phyloP scores from a whole-genome alignment of 1,140 invertebrate species.

The Caenorhabditis tropicalis region DNA sequence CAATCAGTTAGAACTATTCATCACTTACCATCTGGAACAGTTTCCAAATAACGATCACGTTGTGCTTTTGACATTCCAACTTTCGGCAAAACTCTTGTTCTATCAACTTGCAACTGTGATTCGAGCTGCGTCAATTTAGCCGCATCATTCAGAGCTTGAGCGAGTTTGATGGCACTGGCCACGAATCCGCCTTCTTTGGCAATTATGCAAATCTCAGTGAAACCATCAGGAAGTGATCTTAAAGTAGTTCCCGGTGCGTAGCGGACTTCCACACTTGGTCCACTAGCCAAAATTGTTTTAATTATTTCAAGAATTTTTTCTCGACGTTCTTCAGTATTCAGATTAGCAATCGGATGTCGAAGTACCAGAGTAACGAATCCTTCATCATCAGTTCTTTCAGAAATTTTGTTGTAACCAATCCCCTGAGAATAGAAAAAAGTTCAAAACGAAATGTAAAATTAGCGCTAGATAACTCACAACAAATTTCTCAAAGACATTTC shows the following conservation, averaged over 20 bases:
- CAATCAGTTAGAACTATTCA: no score
- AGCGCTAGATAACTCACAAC: constrained; percentile 5
- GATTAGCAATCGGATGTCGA: constrained; percentile 3
- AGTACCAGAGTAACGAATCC: constrained; percentile 53
- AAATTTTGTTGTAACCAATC: constrained; percentile 53
- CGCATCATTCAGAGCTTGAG: constrained; percentile 5
- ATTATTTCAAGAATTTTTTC: constrained; percentile 4
- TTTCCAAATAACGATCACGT: constrained; percentile 51
- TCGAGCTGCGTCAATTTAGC: constrained; percentile 38
- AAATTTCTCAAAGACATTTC: constrained; percentile 41
- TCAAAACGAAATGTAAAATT: background rate
- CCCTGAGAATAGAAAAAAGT: background rate
- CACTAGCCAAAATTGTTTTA: constrained; percentile 37
- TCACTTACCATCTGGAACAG: constrained; percentile 45
- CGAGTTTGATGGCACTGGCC: constrained; percentile 8
- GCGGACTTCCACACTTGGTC: constrained; percentile 47
- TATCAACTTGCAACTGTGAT: constrained; percentile 45
- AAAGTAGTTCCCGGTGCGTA: constrained; percentile 31
- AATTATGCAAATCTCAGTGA: constrained; percentile 49
- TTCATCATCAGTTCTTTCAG: constrained; percentile 50
- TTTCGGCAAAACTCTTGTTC: constrained; percentile 46
- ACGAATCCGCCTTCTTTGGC: constrained; percentile 29
- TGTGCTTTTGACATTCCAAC: constrained; percentile 52
- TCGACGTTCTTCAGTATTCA: background rate
- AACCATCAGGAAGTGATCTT: constrained; percentile 40